Evolutionary conservation across 2,797 vertebrate species (phyloP), one percentile per base, ranked within the genome.

Genomic region (Antrozous pallidus): DNA sequence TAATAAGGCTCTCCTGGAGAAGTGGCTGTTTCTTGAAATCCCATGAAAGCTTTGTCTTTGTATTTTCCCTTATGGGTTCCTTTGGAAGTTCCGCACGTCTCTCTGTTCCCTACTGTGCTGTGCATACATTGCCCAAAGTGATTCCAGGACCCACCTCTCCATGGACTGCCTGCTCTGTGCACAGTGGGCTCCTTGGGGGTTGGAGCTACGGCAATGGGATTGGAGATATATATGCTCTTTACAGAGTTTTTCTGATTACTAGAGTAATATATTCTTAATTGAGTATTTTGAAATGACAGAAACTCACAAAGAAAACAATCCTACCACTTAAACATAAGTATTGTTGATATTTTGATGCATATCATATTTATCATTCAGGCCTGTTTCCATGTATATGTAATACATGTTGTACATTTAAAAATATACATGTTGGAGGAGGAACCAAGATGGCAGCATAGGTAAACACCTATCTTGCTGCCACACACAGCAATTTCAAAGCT

Each of bases 31-130:
- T 95, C 96, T 95, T 95, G 80, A 96, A 96, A 96, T 91, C 78
- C 74, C 78, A 85, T 95, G 95, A 95, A 96, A 96, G 94, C 94
- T 94, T 95, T 93, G 90, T 95, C 88, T 95, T 96, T 96, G 87
- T 95, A n/a, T 91, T 88, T 75, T 69, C 91, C 95, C 90, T 87
- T 88, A 73, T 22, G 69, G 78, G 83, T 74, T 95, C 94, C 91
- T 86, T 85, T 88, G 96, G 92, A 96, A 95, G 95, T 94, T 94
- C 61, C 75, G 95, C 91, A 91, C 51, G 88, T 81, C 47, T 79
- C 87, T 95, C 84, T 95, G 74, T 90, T 93, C 47, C 94, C 81
- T 80, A 49, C 94, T 86, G 94, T 71, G 85, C 88, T 85, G 78
- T 49, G 93, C 81, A 86, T 88, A 96, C 74, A 86, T 93, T 92